Evolutionary conservation across 2,797 vertebrate species (phyloP), one percentile per base, ranked within the genome.

Genomic region (Bryconaethiops microstoma): DNA sequence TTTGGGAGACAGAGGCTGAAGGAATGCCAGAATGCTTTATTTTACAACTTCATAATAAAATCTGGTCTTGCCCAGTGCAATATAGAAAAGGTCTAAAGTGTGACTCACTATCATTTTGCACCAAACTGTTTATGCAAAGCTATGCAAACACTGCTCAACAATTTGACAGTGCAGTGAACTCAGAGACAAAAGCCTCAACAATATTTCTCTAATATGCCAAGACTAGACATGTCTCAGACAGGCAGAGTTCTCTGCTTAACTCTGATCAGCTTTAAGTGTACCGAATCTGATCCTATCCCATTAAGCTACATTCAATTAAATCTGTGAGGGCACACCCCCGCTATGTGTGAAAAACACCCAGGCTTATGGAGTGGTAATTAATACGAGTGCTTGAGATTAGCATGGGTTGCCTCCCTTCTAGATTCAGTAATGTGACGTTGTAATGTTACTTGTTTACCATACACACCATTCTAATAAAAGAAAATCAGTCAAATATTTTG

Each of bases 351-450:
- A 88, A 90, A 91, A 88, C 89, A 83, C 78, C 54, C 65, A 83
- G 89, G 92, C 92, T 92, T 90, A 92, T 65, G 83, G 79, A 82
- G 85, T 82, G 79, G 86, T 88, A 88, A 93, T 93, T 93, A 91
- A 92, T 91, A 92, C 82, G 86, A 92, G 91, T 91, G 92, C 87
- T 79, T 87, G 83, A 88, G 89, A 93, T 92, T 92, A 93, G 88
- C 86, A 16, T 71, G 76, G 29, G 62, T 65, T 84, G 87, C 81
- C 82, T 70, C 0, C 76, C 54, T 80, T 86, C 86, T 89, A 88
- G 77, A 79, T 88, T 83, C 88, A 74, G 88, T 86, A 74, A 78
- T 79, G 89, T 85, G 87, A 90, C 14, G 14, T n/a, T 64, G 39
- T 50, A 65, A 40, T 65, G 42, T 39, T 52, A 50, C 63, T 48